These are phyloP conservation scores for Heliangelus exortis DNA, from an alignment of 2,797 vertebrate species.

Conservation along the genomic window DNA sequence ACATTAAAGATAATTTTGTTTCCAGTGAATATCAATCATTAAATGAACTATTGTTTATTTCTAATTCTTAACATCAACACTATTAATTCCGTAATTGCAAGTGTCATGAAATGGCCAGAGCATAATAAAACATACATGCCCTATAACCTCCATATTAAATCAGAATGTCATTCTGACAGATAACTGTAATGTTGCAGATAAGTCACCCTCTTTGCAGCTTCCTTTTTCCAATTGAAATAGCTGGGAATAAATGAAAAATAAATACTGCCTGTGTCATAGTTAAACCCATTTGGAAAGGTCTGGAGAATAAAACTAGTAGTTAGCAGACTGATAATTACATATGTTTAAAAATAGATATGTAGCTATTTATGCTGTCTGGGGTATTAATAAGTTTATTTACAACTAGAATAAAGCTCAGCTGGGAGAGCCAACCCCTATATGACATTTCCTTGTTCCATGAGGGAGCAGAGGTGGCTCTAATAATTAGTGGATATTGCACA, in stretches of 20 bases:
- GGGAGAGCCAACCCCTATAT: background rate
- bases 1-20: conserved; percentile 56
- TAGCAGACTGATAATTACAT: conserved; percentile 41
- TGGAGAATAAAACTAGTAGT: conserved; percentile 16
- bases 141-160: conserved; percentile 44
- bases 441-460: background rate
- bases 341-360: conserved; percentile 18
- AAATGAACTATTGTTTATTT: conserved; percentile 52
- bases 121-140: conserved; percentile 42
- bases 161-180: conserved; percentile 38
- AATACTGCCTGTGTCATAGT: background rate
- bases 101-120: conserved; percentile 28
- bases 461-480: background rate
- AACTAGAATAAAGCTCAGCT: conserved; percentile 15
- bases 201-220: conserved; percentile 18
- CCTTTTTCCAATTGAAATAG: background rate
- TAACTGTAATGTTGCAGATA: conserved; percentile 7
- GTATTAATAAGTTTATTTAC: conserved; percentile 50
- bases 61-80: conserved; percentile 37
- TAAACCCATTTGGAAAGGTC: background rate
- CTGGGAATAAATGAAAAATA: conserved; percentile 3
- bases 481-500: background rate
- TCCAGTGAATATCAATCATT: conserved; percentile 53
- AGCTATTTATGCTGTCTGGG: conserved; percentile 20
- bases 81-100: conserved; percentile 60